Evolutionary conservation across 2,888 invertebrate genomes (phyloP), one percentile per base, ranked within the genome.

Genomic region (Cephus runcator): DNA sequence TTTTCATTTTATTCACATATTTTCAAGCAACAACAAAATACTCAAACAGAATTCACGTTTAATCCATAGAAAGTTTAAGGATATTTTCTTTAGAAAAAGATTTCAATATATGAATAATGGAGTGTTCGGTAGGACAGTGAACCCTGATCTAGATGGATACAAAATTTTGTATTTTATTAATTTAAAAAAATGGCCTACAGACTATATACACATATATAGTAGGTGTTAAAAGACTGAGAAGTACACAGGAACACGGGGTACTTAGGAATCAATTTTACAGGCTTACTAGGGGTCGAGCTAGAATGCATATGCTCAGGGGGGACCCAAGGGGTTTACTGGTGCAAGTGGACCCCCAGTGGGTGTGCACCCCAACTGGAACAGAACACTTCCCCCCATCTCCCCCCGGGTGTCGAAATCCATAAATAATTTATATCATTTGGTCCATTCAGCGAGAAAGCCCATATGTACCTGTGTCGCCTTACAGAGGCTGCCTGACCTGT

Each of bases 361-460:
- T 83, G 83, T 80, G 81, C 86, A 85, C 89, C 89, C 90, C 85
- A 86, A 75, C 80, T 82, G 81, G 81, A 85, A 84, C 84, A 81
- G 83, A 76, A 82, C 80, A 74, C 79, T 78, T 80, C 81, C 81
- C 79, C 79, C 82, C 80, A 77, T 79, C 81, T 75, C 80, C 81
- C 85, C 86, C 85, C 83, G 85, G 89, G 90, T 90, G 91, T 90
- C 90, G 90, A 91, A 90, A 91, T 90, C 91, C 87, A 91, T 91
- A 91, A 91, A 91, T 91, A 90, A 91, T 91, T 91, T 91, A 91
- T 91, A 90, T 90, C 90, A 90, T 91, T 91, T 90, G 90, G 88
- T 84, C 89, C 88, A 90, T 91, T 91, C 90, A 90, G 83, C 82
- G 84, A 76, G 81, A 81, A 82, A 84, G 87, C 88, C 89, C 90